phyloP scores from a whole-genome alignment of 2,797 vertebrate genomes.

The Sebastes iracundus region DNA sequence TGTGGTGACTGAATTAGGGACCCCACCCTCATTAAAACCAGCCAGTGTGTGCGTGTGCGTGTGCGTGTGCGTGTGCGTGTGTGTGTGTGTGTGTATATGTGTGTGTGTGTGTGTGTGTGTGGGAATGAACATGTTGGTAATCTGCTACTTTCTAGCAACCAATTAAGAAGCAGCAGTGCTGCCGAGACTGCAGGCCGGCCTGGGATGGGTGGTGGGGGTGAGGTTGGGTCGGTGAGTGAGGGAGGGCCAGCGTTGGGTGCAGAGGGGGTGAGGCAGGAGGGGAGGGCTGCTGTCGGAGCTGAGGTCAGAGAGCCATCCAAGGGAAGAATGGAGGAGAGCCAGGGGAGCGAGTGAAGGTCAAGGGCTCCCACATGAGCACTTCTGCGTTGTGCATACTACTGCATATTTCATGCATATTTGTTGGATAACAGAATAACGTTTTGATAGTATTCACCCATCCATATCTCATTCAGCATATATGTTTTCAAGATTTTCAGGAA shows the following conservation, averaged over 20 bases:
- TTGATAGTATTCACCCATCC: not conserved
- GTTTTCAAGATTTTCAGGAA: conserved; percentile 15
- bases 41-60: conserved; percentile 53
- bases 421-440: conserved; percentile 19
- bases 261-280: not conserved
- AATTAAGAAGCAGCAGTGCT: conserved; percentile 61
- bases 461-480: conserved; percentile 6
- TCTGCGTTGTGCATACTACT: conserved; percentile 27
- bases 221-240: not conserved
- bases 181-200: not conserved
- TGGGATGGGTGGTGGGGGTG: not conserved
- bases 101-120: conserved; percentile 25
- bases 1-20: conserved; percentile 18
- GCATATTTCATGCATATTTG: conserved; percentile 53
- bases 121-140: conserved; percentile 73
- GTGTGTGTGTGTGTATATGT: conserved; percentile 34
- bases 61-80: conserved; percentile 64
- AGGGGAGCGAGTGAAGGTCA: conserved; percentile 29
- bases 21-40: conserved; percentile 69
- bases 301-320: conserved; percentile 35
- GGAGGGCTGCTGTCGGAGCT: not conserved
- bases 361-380: conserved; percentile 30
- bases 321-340: conserved; percentile 22
- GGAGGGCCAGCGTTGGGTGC: not conserved
- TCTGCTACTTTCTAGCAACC: conserved; percentile 81